Evolutionary conservation across 2,888 invertebrate genomes (phyloP).

Genomic region (Ochlodes sylvanus): DNA sequence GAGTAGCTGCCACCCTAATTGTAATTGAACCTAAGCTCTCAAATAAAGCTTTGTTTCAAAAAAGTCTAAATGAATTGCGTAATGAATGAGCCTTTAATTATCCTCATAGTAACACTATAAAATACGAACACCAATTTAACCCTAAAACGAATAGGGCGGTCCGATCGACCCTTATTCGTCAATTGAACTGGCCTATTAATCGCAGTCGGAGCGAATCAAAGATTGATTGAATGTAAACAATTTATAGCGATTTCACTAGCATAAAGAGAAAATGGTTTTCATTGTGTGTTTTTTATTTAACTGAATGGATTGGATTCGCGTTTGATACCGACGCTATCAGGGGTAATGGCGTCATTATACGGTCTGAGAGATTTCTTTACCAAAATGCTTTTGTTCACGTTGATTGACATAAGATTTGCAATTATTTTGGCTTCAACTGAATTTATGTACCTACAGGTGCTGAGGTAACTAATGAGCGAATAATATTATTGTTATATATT

Average conservation of each 20-base stretch:
- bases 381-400: constrained; percentile 1
- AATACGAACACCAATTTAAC: constrained; percentile 37
- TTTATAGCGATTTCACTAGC: constrained; percentile 34
- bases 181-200: constrained; percentile 37
- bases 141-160: constrained; percentile 47
- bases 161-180: constrained; percentile 44
- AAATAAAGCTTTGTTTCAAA: no score
- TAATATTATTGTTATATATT: no score
- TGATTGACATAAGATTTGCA: background rate
- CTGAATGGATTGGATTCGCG: constrained; percentile 15
- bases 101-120: constrained; percentile 16
- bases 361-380: background rate
- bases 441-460: background rate
- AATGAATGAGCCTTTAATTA: background rate
- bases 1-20: no score
- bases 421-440: background rate
- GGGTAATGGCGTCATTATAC: constrained; percentile 10
- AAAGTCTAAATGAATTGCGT: no score
- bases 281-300: constrained; percentile 36
- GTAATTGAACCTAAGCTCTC: no score
- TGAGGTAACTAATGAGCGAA: background rate
- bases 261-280: constrained; percentile 31
- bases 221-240: constrained; percentile 35
- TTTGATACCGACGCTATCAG: background rate
- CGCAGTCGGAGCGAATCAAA: constrained; percentile 37